Percentiles rank a stretch among this genome's conserved stretches.
Evolutionary conservation across 2,797 vertebrate species (phyloP).

Genomic region (Anabas testudineus): DNA sequence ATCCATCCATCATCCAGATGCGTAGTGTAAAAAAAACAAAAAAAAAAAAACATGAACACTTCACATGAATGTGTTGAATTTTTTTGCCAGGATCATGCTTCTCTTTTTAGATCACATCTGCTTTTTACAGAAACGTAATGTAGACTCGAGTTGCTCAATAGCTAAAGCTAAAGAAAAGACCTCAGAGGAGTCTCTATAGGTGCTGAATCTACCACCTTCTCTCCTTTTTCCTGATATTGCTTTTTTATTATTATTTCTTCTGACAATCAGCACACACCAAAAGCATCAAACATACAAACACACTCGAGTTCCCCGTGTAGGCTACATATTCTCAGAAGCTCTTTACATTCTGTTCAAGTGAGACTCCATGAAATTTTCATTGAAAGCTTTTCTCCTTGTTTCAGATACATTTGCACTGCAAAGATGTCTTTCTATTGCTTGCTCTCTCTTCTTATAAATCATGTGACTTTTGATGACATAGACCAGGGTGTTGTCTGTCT

Average conservation of each 20-base stretch:
- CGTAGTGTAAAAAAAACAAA: constrained; percentile 20
- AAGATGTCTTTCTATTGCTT: constrained; percentile 77
- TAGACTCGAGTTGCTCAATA: constrained; percentile 35
- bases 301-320: constrained; percentile 23
- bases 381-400: constrained; percentile 59
- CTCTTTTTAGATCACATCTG: constrained; percentile 17
- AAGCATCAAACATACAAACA: constrained; percentile 48
- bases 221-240: constrained; percentile 47
- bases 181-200: constrained; percentile 72
- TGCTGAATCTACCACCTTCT: constrained; percentile 76
- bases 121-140: constrained; percentile 43
- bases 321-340: constrained; percentile 22
- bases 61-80: constrained; percentile 31
- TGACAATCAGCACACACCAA: constrained; percentile 80
- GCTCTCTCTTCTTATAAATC: constrained; percentile 75
- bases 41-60: too few relatives aligned
- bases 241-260: constrained; percentile 46
- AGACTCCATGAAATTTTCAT: constrained; percentile 32
- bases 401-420: constrained; percentile 75
- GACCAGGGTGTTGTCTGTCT: constrained; percentile 20
- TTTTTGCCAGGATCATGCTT: constrained; percentile 30
- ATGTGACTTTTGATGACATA: constrained; percentile 15
- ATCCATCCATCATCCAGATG: not conserved
- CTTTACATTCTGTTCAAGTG: constrained; percentile 11
- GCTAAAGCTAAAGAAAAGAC: constrained; percentile 48